These are phyloP conservation scores for Ptilorrhoa leucosticta DNA, from an alignment of 2,113 vertebrate species.

Conservation along the genomic window DNA sequence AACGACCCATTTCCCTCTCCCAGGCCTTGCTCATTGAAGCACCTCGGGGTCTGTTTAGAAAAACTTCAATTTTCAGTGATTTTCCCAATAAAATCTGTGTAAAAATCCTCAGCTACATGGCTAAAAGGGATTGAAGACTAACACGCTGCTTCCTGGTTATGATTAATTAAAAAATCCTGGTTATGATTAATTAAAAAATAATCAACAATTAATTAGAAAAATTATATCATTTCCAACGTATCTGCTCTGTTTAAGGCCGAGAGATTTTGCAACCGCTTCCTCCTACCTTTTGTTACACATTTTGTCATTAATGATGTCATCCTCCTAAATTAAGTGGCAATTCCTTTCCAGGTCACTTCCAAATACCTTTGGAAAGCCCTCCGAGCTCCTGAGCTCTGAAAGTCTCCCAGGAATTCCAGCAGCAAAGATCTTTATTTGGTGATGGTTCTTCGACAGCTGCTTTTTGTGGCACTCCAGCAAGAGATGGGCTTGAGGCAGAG, in stretches of 20 bases:
- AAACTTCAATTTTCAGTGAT: neutral
- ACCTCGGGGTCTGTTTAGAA: neutral
- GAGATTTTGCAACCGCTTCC: neutral
- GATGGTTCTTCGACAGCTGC: neutral
- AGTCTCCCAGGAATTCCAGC: neutral
- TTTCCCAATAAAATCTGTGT: neutral
- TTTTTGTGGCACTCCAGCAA: neutral
- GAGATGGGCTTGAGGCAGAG: no score
- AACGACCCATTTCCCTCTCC: neutral
- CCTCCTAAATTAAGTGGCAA: neutral
- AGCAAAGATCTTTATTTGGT: neutral
- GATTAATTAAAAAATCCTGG: neutral
- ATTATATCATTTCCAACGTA: fast-evolving
- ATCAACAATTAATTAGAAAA: neutral
- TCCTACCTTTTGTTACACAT: neutral
- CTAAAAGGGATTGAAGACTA: neutral
- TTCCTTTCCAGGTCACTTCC: neutral
- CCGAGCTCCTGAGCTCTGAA: neutral
- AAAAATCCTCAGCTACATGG: neutral
- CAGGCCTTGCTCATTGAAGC: neutral
- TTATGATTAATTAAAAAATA: neutral
- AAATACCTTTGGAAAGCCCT: neutral
- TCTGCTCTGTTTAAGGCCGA: neutral
- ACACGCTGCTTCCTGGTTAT: neutral
- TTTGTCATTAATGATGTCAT: neutral